phyloP scores from a whole-genome alignment of 2,888 invertebrate genomes.

The Coenonympha glycerion region DNA sequence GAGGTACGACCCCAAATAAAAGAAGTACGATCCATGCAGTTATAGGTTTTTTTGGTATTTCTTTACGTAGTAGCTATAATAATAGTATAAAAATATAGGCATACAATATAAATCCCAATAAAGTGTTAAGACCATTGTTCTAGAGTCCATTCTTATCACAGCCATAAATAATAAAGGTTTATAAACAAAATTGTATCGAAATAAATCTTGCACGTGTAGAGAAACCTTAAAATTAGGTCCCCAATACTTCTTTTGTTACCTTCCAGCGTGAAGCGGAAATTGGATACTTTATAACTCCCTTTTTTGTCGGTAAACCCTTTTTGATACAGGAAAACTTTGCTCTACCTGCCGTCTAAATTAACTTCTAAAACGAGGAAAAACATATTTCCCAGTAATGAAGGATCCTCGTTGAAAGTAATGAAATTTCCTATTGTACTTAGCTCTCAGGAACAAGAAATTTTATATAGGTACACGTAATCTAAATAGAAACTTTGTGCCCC shows the following conservation, averaged over 20 bases:
- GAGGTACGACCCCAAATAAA: no score
- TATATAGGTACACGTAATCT: background rate
- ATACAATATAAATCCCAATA: no score
- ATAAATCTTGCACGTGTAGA: slow-evolving; percentile 2
- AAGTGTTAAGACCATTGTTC: no score
- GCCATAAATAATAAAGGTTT: no score
- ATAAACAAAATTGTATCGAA: background rate
- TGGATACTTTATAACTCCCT: slow-evolving; percentile 27
- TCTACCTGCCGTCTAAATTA: slow-evolving; percentile 10
- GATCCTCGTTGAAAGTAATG: background rate
- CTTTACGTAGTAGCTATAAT: no score
- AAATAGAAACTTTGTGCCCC: background rate
- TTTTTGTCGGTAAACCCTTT: slow-evolving; percentile 21
- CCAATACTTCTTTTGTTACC: slow-evolving; percentile 23
- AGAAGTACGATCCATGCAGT: no score
- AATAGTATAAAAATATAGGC: no score
- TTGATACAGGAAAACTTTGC: slow-evolving; percentile 21
- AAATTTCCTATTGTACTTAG: background rate
- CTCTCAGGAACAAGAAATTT: background rate
- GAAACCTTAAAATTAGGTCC: slow-evolving; percentile 2
- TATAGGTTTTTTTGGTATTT: no score
- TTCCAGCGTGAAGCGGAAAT: slow-evolving; percentile 24
- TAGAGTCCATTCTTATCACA: no score
- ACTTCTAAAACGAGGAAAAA: slow-evolving; percentile 10
- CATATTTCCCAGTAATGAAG: slow-evolving; percentile 14